Percentiles rank a stretch among this genome's conserved stretches.
phyloP scores from a whole-genome alignment of 1,140 invertebrate species.

The Macrosteles quadrilineatus region DNA sequence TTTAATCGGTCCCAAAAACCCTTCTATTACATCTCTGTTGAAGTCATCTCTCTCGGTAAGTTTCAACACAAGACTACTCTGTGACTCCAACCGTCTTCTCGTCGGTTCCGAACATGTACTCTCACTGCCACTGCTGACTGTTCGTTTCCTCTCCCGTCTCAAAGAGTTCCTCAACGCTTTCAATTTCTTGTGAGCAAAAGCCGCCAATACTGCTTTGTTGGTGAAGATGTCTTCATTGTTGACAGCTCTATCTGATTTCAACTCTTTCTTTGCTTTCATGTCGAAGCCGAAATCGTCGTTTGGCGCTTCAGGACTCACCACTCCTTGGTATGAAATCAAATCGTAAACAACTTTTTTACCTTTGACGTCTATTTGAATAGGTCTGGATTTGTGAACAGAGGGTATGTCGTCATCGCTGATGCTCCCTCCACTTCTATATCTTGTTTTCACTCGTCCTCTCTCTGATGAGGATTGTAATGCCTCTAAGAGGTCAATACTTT shows the following conservation, averaged over 20 bases:
- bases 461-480: neutral
- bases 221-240: neutral
- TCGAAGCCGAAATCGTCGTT: neutral
- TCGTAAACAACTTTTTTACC: neutral
- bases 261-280: neutral
- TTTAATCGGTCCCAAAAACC: neutral
- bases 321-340: neutral
- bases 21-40: neutral
- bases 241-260: neutral
- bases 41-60: neutral
- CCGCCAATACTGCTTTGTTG: neutral
- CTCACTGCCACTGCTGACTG: neutral
- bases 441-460: neutral
- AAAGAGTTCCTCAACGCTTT: neutral
- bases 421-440: slow-evolving; percentile 3
- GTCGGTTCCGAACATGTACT: neutral
- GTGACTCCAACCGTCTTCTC: neutral
- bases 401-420: slow-evolving; percentile 1
- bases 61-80: neutral
- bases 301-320: neutral
- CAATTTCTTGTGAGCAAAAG: neutral
- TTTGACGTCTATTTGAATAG: neutral
- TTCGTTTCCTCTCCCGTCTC: neutral
- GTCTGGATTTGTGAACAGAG: neutral
- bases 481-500: too few species aligned